A percentile compares a stretch with the other conserved stretches of the same genome.
These are phyloP conservation scores for Muscicapa adusta DNA, from an alignment of 2,113 vertebrate species.

Conservation along the genomic window DNA sequence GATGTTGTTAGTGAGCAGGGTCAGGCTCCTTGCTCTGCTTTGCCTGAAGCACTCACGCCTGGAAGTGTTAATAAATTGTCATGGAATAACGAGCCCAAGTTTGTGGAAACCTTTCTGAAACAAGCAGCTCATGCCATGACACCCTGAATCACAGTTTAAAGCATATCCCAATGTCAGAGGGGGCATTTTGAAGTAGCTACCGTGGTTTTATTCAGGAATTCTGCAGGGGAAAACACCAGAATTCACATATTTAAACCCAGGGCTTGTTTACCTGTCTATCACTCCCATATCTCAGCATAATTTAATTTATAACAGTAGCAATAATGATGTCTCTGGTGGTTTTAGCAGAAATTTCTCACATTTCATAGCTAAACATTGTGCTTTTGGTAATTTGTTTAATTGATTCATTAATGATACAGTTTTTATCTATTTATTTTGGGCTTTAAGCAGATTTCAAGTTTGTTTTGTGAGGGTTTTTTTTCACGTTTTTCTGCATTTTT, in stretches of 20 bases:
- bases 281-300: neutral
- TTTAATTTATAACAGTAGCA: neutral
- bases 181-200: neutral
- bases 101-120: slow-evolving; percentile 8
- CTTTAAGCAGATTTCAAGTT: neutral
- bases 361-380: neutral
- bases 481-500: fast-evolving
- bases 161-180: neutral
- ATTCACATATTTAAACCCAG: neutral
- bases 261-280: neutral
- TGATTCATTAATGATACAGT: neutral
- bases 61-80: neutral
- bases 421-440: neutral
- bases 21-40: neutral
- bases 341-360: neutral
- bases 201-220: neutral
- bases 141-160: neutral
- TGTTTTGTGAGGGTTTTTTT: neutral
- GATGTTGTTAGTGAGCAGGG: neutral
- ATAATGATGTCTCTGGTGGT: neutral
- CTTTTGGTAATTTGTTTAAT: neutral
- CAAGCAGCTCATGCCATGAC: neutral
- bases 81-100: neutral
- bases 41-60: neutral
- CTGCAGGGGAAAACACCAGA: neutral